These are phyloP conservation scores for Sympetrum striolatum DNA, from an alignment of 2,888 invertebrate species.

Conservation along the genomic window DNA sequence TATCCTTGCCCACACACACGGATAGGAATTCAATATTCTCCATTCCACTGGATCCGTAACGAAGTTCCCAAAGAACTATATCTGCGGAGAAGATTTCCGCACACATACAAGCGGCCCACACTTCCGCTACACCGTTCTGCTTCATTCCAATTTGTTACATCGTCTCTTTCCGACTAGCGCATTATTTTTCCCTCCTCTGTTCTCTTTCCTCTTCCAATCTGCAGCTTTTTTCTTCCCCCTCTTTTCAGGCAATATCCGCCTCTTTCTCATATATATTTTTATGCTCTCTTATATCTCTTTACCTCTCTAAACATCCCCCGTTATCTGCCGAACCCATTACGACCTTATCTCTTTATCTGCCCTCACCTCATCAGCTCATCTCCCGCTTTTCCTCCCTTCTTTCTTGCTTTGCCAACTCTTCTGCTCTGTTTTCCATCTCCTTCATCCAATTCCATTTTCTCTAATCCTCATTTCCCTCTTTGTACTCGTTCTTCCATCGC, in stretches of 20 bases:
- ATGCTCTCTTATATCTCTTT: not conserved
- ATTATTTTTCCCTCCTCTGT: not conserved
- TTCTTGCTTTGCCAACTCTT: not conserved
- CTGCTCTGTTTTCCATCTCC: not conserved
- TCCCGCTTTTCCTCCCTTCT: not conserved
- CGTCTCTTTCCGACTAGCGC: not conserved
- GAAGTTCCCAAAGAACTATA: conserved; percentile 6
- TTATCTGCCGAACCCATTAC: not conserved
- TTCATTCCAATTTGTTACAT: conserved; percentile 19
- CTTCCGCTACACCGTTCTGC: not conserved
- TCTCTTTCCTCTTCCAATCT: not conserved
- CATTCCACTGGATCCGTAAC: not conserved
- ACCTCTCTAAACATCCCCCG: not conserved
- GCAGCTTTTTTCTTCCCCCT: not conserved
- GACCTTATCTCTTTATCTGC: not conserved
- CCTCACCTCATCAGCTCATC: not conserved
- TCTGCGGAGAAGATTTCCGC: not conserved
- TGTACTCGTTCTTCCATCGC: not conserved
- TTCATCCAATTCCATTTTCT: not conserved
- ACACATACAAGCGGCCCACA: not conserved
- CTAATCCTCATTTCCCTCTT: not conserved
- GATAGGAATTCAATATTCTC: conserved; percentile 26
- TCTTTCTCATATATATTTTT: not conserved
- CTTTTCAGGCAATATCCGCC: not conserved
- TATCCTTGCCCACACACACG: not conserved